phyloP scores from a whole-genome alignment of 2,113 vertebrate genomes.

The cattle (Bos taurus) region ARS-UCD2.0 NC_037339.1:53968001-53968500 shows the following conservation, averaged over 20 bases:
- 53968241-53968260: background rate
- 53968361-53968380: background rate
- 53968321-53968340: background rate
- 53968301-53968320: background rate
- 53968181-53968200: background rate
- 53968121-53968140: background rate
- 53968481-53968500: background rate
- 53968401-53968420: background rate
- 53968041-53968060: background rate
- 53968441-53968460: background rate
- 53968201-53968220: background rate
- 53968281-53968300: background rate
- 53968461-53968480: background rate
- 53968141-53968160: background rate
- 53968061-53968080: background rate
- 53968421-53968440: background rate
- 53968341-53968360: background rate
- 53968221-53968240: background rate
- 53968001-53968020: background rate
- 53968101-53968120: background rate
- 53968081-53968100: background rate
- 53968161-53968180: background rate
- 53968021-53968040: background rate
- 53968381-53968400: background rate
- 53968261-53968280: background rate